Base-by-base conservation (phyloP, 37 sponge, comb jelly and placozoan species). In the Lycopodina hypogea region DNA sequence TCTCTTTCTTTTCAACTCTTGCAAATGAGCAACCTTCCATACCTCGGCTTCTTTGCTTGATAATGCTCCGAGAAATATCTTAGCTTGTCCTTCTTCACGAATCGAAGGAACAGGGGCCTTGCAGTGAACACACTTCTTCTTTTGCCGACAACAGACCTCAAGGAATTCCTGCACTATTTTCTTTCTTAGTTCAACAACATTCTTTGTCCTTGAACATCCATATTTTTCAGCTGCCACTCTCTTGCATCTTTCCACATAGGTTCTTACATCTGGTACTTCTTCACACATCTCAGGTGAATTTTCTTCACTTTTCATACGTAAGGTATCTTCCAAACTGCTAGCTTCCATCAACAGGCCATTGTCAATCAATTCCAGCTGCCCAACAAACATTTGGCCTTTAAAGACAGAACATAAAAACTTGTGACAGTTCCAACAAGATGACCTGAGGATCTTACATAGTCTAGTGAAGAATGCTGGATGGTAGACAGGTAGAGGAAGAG, bases 401-500 rank as follows among this genome's bases (percentile, higher is more conserved):
- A 29, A 50, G 2, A 72, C 60, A 68, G 92, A 79, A 30, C 84
- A 64, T 26, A 87, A 63, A 4, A 93, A 69, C 24, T 82, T 79
- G 35, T 88, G 88, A 55, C 97, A 96, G 42, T 60, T 72, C 79
- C 74, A 88, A 61, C 94, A 94, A 7, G 87, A 72, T 21, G 74
- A 56, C 18, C 64, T 68, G 30, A 91, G 81, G 0, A 94, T 56
- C 34, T 75, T 80, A 57, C 84, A 89, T 22, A 86, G 23, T 17
- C 53, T 32, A 41, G 35, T 69, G 72, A 93, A 97, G 88, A 90
- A 93, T 19, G 95, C 28, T 0, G 99, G 99, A 74, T 95, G 88
- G 78, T 90, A 95, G 29, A 97, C 89, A 33, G 96, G 96, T 17
- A 97, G 81, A 2, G 95, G 99, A 0, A 97, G 83, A 1, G 85